A percentile compares a stretch with the other conserved stretches of the same genome.
These are phyloP conservation scores for Tapera naevia DNA, from an alignment of 2,797 vertebrate genomes.

Conservation along the genomic window DNA sequence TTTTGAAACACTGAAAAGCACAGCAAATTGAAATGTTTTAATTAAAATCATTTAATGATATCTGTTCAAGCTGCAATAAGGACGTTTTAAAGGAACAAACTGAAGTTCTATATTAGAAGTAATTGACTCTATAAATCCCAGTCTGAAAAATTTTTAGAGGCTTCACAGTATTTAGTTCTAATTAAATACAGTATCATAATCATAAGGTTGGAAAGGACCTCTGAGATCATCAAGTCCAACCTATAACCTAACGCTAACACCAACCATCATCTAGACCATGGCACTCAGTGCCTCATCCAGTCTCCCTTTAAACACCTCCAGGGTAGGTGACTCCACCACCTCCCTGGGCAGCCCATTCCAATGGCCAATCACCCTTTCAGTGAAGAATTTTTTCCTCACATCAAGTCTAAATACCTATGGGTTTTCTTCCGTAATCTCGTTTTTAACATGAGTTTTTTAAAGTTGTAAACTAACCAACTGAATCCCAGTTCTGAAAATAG, in stretches of 20 bases:
- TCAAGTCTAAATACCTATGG: neutral
- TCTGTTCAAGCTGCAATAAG: constrained; percentile 13
- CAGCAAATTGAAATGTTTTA: neutral
- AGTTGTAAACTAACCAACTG: constrained; percentile 40
- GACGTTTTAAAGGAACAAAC: constrained; percentile 41
- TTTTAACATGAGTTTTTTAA: constrained; percentile 53
- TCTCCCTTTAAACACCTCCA: too few species aligned
- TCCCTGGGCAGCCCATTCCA: too few species aligned
- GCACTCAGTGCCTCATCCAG: too few species aligned
- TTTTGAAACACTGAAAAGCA: constrained; percentile 34
- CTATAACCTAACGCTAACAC: too few species aligned
- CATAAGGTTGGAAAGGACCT: too few species aligned
- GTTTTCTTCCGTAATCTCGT: constrained; percentile 46
- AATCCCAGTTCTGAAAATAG: constrained; percentile 6
- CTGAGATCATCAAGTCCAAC: too few species aligned
- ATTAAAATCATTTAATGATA: constrained; percentile 20
- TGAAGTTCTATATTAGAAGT: constrained; percentile 25
- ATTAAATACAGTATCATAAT: too few species aligned
- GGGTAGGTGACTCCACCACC: too few species aligned
- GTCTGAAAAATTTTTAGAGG: constrained; percentile 32
- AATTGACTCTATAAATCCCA: constrained; percentile 37
- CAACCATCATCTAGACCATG: too few species aligned
- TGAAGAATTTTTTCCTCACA: too few species aligned
- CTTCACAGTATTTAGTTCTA: constrained; percentile 59
- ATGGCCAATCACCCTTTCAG: too few species aligned